These are phyloP conservation scores for Laticauda laticaudata DNA, from an alignment of 2,113 vertebrate genomes.

Conservation along the genomic window DNA sequence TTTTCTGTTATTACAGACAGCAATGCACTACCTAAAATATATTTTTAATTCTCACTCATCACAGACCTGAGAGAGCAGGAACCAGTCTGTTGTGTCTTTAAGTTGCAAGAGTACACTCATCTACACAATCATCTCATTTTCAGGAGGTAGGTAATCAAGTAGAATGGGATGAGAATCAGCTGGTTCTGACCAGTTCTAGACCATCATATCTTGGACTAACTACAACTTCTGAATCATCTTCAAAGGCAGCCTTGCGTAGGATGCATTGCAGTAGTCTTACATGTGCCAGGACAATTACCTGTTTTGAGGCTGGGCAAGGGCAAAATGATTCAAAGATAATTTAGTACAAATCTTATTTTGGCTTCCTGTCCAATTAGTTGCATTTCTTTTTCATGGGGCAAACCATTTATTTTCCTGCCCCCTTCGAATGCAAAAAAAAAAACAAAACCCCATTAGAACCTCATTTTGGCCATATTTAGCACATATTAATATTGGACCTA, in stretches of 20 bases:
- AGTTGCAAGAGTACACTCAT: background rate
- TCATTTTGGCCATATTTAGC: background rate
- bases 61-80: background rate
- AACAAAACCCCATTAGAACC: background rate
- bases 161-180: background rate
- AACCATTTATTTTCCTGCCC: background rate
- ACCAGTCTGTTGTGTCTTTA: constrained; percentile 29
- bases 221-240: background rate
- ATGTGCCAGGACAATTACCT: background rate
- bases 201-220: background rate
- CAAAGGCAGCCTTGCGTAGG: background rate
- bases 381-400: background rate
- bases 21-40: background rate
- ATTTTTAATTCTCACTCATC: constrained; percentile 29
- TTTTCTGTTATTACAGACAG: constrained; percentile 29
- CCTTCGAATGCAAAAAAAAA: background rate
- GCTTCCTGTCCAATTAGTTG: background rate
- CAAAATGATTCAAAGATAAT: background rate
- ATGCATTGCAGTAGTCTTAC: background rate
- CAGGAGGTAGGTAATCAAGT: background rate
- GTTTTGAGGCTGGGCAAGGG: background rate
- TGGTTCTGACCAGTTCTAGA: background rate
- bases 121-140: constrained; percentile 1
- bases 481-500: background rate
- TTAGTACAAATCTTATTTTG: background rate